A percentile compares a stretch with the other conserved stretches of the same genome.
These are phyloP conservation scores for Corythaeola cristata DNA, from an alignment of 2,113 vertebrate genomes.

Conservation along the genomic window DNA sequence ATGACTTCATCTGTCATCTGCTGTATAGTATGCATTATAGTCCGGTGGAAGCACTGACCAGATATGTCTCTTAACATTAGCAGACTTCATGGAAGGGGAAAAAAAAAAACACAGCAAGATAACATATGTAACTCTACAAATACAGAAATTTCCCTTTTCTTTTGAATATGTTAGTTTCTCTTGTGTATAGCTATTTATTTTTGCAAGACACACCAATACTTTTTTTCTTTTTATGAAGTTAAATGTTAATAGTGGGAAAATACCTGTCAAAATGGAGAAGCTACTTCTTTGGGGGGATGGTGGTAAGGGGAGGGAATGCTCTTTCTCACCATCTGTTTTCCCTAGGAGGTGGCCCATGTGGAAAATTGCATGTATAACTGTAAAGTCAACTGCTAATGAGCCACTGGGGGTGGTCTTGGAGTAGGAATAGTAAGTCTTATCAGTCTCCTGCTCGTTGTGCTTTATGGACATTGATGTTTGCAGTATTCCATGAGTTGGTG, in stretches of 20 bases:
- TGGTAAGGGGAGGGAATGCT: background rate
- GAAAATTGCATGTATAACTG: slow-evolving; percentile 18
- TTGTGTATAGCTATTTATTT: background rate
- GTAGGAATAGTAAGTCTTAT: background rate
- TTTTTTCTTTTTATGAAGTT: background rate
- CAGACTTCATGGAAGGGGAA: background rate
- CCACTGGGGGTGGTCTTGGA: background rate
- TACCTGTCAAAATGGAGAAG: slow-evolving; percentile 31
- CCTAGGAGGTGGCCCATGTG: slow-evolving; percentile 29
- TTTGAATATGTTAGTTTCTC: background rate
- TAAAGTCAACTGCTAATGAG: slow-evolving; percentile 49
- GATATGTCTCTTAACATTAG: slow-evolving; percentile 10
- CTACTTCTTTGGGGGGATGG: background rate
- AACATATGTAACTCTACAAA: background rate
- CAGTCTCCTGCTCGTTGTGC: background rate
- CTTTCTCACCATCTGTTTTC: slow-evolving; percentile 57
- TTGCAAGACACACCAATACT: background rate
- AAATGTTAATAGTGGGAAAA: slow-evolving; percentile 29
- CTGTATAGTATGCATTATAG: background rate
- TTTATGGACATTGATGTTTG: background rate
- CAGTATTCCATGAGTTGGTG: background rate
- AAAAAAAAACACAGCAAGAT: background rate
- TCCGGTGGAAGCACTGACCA: slow-evolving; percentile 13
- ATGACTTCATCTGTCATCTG: slow-evolving; percentile 21
- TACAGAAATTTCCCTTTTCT: background rate